phyloP scores from a whole-genome alignment of 2,113 vertebrate genomes.

The Corynorhinus townsendii region DNA sequence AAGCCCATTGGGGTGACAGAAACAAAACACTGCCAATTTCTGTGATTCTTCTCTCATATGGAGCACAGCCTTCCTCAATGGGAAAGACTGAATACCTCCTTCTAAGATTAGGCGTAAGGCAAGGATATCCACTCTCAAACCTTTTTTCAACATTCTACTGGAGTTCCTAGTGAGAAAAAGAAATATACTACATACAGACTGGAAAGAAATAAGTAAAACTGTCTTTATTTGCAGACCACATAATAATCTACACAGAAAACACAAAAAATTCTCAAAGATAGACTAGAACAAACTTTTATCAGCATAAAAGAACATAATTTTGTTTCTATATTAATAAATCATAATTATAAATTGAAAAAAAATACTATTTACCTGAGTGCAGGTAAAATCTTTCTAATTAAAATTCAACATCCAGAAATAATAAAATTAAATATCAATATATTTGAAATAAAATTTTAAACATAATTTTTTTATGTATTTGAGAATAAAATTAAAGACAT shows the following conservation, averaged over 20 bases:
- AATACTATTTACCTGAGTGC: background rate
- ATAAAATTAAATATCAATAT: background rate
- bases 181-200: background rate
- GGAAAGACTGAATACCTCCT: background rate
- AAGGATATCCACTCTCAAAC: background rate
- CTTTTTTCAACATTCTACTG: background rate
- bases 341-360: background rate
- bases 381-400: background rate
- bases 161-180: background rate
- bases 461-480: background rate
- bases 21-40: background rate
- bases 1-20: fast-evolving
- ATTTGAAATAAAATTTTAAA: background rate
- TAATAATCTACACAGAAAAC: background rate
- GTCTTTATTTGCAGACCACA: background rate
- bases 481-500: background rate
- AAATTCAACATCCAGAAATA: background rate
- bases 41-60: background rate
- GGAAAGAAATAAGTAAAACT: background rate
- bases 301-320: background rate
- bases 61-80: background rate
- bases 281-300: background rate
- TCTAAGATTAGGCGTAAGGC: background rate
- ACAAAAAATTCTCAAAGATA: background rate
- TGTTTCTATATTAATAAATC: background rate